These are phyloP conservation scores for Aphrocallistes beatrix DNA, from an alignment of 37 sponge, comb jelly and placozoan species.

Conservation along the genomic window DNA sequence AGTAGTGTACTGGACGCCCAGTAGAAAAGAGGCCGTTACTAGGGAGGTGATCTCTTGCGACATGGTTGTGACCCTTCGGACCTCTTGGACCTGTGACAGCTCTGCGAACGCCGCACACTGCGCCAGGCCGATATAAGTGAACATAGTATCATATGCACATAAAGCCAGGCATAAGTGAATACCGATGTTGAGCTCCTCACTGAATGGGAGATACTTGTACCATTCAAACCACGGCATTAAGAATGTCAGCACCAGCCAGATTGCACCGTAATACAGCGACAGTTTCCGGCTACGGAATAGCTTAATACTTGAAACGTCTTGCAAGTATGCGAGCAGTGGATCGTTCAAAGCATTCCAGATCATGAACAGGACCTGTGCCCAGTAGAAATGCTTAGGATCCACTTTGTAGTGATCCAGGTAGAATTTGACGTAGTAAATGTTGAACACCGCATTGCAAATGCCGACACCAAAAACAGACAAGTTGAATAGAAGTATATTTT, in stretches of 20 bases:
- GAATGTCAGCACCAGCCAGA: background rate
- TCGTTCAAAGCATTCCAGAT: slow-evolving; percentile 39
- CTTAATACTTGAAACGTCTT: background rate
- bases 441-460: slow-evolving; percentile 28
- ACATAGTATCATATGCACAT: slow-evolving; percentile 32
- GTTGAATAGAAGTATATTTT: background rate
- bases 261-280: background rate
- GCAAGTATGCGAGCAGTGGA: slow-evolving; percentile 31
- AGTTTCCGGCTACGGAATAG: background rate
- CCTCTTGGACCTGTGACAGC: slow-evolving; percentile 16
- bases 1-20: background rate
- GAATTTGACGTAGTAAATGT: slow-evolving; percentile 32
- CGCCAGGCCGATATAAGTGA: slow-evolving; percentile 33
- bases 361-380: slow-evolving; percentile 22
- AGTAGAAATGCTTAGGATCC: background rate
- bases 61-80: background rate
- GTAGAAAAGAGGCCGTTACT: background rate
- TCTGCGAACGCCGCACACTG: slow-evolving; percentile 33
- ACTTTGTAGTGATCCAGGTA: slow-evolving; percentile 28
- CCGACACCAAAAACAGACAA: slow-evolving; percentile 20
- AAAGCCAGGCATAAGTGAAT: slow-evolving; percentile 24
- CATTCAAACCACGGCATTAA: background rate
- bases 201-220: background rate
- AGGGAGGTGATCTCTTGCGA: background rate
- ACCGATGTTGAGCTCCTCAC: slow-evolving; percentile 4